phyloP scores from a whole-genome alignment of 1,140 invertebrate species.

The Trichoplusia ni region DNA sequence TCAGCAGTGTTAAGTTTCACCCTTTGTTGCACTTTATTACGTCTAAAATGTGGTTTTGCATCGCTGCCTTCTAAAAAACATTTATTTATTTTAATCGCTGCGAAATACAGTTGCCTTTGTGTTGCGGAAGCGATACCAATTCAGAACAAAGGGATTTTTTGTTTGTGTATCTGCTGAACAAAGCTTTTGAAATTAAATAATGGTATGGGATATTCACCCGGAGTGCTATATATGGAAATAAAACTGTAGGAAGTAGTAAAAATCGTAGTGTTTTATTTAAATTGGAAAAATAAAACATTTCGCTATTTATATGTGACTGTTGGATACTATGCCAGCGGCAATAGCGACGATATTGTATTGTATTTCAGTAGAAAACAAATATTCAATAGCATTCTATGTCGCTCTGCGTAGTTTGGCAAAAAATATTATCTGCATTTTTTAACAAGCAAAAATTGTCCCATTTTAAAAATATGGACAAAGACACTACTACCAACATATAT shows the following conservation, averaged over 20 bases:
- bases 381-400: too few relatives aligned
- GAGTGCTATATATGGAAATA: background rate
- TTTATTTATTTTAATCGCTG: conserved; percentile 23
- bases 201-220: background rate
- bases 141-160: background rate
- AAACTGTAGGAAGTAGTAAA: background rate
- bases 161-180: background rate
- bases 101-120: conserved; percentile 3
- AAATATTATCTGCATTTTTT: too few relatives aligned
- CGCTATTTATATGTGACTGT: too few relatives aligned
- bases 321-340: too few relatives aligned
- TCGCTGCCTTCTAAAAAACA: background rate
- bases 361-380: too few relatives aligned
- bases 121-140: background rate
- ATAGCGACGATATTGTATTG: too few relatives aligned
- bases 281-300: too few relatives aligned
- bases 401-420: too few relatives aligned
- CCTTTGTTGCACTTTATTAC: conserved; percentile 7
- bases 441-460: too few relatives aligned
- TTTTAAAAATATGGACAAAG: too few relatives aligned
- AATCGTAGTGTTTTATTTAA: background rate
- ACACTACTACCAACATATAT: too few relatives aligned
- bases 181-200: conserved; percentile 11
- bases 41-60: background rate
- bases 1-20: background rate